These are phyloP conservation scores for Hormaphis cornu DNA, from an alignment of 1,140 invertebrate species.

Conservation along the genomic window DNA sequence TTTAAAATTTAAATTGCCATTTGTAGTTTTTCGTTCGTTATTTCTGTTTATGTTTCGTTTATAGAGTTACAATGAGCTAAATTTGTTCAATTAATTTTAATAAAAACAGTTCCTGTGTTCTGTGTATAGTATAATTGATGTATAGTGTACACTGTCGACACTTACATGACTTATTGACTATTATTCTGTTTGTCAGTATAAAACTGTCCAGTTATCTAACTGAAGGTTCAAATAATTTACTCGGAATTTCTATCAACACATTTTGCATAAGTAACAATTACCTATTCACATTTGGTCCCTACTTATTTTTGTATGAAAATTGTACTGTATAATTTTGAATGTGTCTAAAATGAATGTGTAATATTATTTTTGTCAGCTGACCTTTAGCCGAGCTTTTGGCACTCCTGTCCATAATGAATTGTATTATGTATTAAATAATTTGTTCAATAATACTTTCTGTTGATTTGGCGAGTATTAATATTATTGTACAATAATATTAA, in stretches of 20 bases:
- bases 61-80: too few relatives aligned
- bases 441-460: too few relatives aligned
- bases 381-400: too few relatives aligned
- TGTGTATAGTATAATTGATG: neutral
- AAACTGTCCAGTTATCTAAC: neutral
- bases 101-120: neutral
- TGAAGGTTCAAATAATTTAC: constrained; percentile 16
- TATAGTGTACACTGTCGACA: neutral
- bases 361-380: too few relatives aligned
- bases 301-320: neutral
- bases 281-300: neutral
- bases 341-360: too few relatives aligned
- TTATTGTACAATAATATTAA: too few relatives aligned
- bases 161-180: too few relatives aligned
- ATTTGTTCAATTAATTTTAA: constrained; percentile 21
- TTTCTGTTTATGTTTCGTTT: too few relatives aligned
- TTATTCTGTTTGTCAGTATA: neutral
- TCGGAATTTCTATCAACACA: neutral
- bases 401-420: constrained; percentile 5
- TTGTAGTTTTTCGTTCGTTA: too few relatives aligned
- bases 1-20: too few relatives aligned
- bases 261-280: constrained; percentile 6
- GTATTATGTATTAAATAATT: neutral
- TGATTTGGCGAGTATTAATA: too few relatives aligned
- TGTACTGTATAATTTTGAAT: neutral